Conservation (phyloP, 2,113 vertebrate genomes). For the Emydura subglobosa region DNA sequence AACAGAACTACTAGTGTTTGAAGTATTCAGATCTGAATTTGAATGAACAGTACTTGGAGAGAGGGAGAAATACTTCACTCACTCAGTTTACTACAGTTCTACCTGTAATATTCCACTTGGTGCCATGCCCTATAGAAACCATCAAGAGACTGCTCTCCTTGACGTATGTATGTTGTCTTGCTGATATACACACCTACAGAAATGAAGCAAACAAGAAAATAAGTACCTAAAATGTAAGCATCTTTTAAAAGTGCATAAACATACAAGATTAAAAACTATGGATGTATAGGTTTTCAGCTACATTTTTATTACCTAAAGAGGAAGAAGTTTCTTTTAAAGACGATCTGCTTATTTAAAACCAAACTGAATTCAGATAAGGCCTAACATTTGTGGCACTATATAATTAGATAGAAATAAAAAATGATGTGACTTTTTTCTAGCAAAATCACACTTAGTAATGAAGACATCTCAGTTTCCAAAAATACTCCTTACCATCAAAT, state of each 20-base stretch:
- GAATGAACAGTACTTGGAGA: slow-evolving; percentile 15
- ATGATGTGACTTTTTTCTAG: not conserved
- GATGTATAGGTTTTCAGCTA: not conserved
- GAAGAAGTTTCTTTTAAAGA: not conserved
- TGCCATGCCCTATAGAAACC: slow-evolving; percentile 98
- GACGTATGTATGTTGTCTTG: slow-evolving; percentile 96
- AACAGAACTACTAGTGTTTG: not conserved
- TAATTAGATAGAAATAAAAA: not conserved
- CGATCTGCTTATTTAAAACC: not conserved
- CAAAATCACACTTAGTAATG: not conserved
- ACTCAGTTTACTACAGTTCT: slow-evolving; percentile 76
- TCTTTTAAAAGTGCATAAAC: not conserved
- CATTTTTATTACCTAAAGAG: slow-evolving; percentile 6
- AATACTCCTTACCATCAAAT: slow-evolving; percentile 90
- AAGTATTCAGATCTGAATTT: not conserved
- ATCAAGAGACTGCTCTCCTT: slow-evolving; percentile 97
- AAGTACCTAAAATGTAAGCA: not conserved
- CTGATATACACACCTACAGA: slow-evolving; percentile 94
- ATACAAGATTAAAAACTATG: not conserved
- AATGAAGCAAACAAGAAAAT: not conserved
- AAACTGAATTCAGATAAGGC: not conserved
- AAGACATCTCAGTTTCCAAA: not conserved
- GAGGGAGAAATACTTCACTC: slow-evolving; percentile 76
- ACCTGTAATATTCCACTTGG: slow-evolving; percentile 99
- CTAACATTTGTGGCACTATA: not conserved